Percentiles rank a stretch among this genome's conserved stretches.
These are phyloP conservation scores for Cabera pusaria DNA, from an alignment of 2,888 invertebrate genomes.

Conservation along the genomic window DNA sequence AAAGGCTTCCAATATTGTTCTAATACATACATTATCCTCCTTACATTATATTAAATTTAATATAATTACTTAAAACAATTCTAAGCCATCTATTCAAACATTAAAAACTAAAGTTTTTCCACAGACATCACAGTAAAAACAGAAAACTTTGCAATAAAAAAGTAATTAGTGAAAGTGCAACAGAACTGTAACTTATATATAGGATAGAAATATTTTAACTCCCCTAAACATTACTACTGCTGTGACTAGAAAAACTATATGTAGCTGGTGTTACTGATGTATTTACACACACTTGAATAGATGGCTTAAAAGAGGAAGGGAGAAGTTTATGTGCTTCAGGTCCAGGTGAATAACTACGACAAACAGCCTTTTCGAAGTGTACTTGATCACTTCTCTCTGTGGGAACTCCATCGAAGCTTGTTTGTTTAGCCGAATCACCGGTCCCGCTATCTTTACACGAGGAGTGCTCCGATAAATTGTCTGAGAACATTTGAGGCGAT, in stretches of 20 bases:
- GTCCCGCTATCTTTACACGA: constrained; percentile 92
- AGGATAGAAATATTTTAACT: constrained; percentile 47
- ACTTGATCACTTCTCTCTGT: constrained; percentile 72
- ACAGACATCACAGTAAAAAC: too few species aligned
- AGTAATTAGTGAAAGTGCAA: constrained; percentile 71
- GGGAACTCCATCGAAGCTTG: constrained; percentile 85
- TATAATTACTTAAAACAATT: too few species aligned
- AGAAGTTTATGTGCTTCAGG: constrained; percentile 78
- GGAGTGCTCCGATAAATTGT: constrained; percentile 89
- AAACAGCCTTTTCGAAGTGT: constrained; percentile 71
- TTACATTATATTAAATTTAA: too few species aligned
- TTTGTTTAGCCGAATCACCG: constrained; percentile 90
- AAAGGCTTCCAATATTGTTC: too few species aligned
- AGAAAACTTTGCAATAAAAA: constrained; percentile 15
- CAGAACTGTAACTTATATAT: constrained; percentile 36
- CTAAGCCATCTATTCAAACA: constrained; percentile 22
- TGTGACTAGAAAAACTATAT: constrained; percentile 83
- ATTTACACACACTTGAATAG: constrained; percentile 81
- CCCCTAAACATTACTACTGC: constrained; percentile 74
- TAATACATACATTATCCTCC: too few species aligned
- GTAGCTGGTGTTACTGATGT: constrained; percentile 80
- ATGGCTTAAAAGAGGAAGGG: constrained; percentile 78
- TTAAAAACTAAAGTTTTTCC: constrained; percentile 1
- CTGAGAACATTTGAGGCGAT: constrained; percentile 79
- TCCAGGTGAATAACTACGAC: constrained; percentile 75